phyloP scores from a whole-genome alignment of 2,888 invertebrate species.

The Tenodera sinensis region DNA sequence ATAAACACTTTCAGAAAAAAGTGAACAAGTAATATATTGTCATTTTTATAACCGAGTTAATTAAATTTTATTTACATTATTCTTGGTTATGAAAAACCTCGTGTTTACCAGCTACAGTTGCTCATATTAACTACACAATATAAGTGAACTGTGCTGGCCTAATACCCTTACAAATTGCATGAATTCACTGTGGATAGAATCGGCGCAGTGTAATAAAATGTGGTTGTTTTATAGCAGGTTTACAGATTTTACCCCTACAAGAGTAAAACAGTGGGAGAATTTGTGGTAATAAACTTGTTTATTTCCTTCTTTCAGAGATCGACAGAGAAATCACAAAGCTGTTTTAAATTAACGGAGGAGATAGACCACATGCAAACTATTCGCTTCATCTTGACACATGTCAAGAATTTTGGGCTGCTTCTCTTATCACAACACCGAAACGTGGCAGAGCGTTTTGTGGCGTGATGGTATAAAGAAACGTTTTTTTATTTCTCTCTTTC shows the following conservation, averaged over 20 bases:
- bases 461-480: neutral
- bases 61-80: no score
- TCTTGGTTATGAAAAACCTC: no score
- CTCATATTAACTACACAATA: no score
- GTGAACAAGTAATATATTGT: no score
- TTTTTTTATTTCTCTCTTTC: neutral
- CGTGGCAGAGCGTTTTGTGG: neutral
- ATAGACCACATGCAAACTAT: neutral
- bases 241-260: neutral
- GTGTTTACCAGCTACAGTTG: no score
- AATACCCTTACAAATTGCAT: no score
- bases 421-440: slow-evolving; percentile 1
- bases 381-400: slow-evolving; percentile 1
- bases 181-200: no score
- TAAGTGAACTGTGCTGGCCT: no score
- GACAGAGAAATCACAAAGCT: neutral
- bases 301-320: neutral
- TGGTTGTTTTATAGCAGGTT: neutral
- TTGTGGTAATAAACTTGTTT: neutral
- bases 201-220: no score
- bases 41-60: no score
- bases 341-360: neutral
- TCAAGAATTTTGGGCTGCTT: neutral
- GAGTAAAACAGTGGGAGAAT: neutral
- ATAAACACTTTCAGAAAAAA: no score